A percentile compares a stretch with the other conserved stretches of the same genome.
phyloP scores from a whole-genome alignment of 2,797 vertebrate genomes.

The Bradypus variegatus region DNA sequence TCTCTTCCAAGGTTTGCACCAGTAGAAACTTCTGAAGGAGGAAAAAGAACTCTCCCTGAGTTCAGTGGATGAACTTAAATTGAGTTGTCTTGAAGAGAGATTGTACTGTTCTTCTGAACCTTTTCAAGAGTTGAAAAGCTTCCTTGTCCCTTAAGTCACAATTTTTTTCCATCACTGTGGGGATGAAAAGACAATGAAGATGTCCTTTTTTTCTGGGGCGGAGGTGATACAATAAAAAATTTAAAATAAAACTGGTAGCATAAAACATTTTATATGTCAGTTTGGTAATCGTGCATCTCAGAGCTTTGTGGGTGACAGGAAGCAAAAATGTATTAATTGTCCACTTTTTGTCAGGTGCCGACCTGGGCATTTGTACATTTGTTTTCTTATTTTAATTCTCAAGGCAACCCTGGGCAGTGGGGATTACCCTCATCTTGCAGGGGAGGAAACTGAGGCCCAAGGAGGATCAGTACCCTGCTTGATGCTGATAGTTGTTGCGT shows the following conservation, averaged over 20 bases:
- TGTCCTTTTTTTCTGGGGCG: background rate
- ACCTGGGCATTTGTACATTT: background rate
- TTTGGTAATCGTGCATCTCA: background rate
- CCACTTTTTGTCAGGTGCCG: background rate
- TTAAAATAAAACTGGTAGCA: background rate
- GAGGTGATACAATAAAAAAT: background rate
- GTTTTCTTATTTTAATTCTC: background rate
- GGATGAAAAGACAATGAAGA: background rate
- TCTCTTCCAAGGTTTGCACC: constrained; percentile 38
- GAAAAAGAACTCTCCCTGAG: constrained; percentile 5
- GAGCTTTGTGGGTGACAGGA: background rate
- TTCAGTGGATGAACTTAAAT: background rate
- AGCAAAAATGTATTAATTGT: background rate
- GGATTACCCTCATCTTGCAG: background rate
- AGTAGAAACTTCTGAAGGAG: constrained; percentile 46
- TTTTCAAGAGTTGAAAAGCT: constrained; percentile 36
- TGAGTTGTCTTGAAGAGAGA: constrained; percentile 23
- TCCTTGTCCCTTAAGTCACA: constrained; percentile 12
- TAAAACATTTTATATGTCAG: background rate
- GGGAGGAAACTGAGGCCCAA: background rate
- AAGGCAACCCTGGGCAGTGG: background rate
- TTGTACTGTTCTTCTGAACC: background rate
- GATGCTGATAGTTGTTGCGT: rapidly evolving
- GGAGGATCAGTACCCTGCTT: background rate
- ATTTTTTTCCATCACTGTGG: background rate